phyloP scores from a whole-genome alignment of 2,797 vertebrate species.

The Mus spretus region DNA sequence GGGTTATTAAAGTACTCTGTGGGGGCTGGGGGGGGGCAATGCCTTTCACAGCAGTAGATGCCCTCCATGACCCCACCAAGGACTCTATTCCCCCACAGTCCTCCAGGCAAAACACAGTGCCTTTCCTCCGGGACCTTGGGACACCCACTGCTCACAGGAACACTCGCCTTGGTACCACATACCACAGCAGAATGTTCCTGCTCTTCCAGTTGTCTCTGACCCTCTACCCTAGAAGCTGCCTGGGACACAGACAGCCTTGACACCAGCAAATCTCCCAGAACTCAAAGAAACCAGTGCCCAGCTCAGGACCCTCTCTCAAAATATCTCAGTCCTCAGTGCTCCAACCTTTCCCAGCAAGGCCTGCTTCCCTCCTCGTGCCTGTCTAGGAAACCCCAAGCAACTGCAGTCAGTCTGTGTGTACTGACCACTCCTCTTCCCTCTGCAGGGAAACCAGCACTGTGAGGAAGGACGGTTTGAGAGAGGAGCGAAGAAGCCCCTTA shows the following conservation, averaged over 20 bases:
- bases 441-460: not conserved
- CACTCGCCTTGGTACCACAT: conserved; percentile 15
- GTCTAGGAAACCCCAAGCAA: not conserved
- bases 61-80: not conserved
- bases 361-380: not conserved
- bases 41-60: not conserved
- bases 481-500: conserved; percentile 78
- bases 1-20: not conserved
- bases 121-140: not conserved
- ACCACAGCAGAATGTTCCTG: not conserved
- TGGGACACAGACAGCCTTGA: not conserved
- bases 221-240: not conserved
- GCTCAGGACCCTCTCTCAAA: not conserved
- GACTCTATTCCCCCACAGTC: not conserved
- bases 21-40: not conserved
- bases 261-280: not conserved
- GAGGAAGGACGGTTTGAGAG: not conserved
- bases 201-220: not conserved
- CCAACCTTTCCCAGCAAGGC: not conserved
- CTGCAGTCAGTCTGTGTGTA: not conserved
- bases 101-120: not conserved
- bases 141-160: not conserved
- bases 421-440: not conserved
- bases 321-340: not conserved
- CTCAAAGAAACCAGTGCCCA: not conserved